Percentiles rank a stretch among this genome's conserved stretches.
Evolutionary conservation across 2,888 invertebrate genomes (phyloP).

Genomic region (Noctua pronuba): DNA sequence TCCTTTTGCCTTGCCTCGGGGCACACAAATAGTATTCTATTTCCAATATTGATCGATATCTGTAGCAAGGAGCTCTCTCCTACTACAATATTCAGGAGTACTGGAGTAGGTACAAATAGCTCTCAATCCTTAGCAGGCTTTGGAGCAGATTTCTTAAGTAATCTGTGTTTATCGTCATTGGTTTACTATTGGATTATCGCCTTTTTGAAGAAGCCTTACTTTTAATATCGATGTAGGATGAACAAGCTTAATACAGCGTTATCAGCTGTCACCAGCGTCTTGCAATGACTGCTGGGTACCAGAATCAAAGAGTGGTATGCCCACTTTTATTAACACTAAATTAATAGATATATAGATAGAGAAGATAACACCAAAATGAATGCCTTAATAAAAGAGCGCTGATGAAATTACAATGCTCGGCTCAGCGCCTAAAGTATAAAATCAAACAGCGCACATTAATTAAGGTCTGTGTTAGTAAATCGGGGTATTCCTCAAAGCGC

Average conservation of each 20-base stretch:
- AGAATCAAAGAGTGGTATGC: neutral
- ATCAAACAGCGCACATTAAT: neutral
- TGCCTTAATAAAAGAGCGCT: neutral
- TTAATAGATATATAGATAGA: too few species aligned
- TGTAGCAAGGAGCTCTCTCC: constrained; percentile 36
- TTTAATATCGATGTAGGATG: neutral
- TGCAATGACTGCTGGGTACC: neutral
- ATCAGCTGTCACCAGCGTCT: neutral
- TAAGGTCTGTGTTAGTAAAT: neutral
- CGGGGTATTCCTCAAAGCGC: too few species aligned
- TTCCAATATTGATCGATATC: constrained; percentile 56
- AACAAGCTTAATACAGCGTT: neutral
- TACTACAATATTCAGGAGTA: constrained; percentile 21
- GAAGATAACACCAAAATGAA: neutral
- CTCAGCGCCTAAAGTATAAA: neutral
- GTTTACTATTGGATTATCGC: neutral
- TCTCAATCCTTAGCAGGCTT: neutral
- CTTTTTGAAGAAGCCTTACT: neutral
- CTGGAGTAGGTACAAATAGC: constrained; percentile 13
- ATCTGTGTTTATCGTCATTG: constrained; percentile 11
- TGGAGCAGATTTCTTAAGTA: neutral
- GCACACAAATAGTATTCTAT: constrained; percentile 61
- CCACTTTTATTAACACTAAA: neutral
- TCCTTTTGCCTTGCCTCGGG: constrained; percentile 47
- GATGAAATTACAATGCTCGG: neutral